Base-by-base conservation (phyloP, 2,113 vertebrate species). In the Eulemur macaco region DNA sequence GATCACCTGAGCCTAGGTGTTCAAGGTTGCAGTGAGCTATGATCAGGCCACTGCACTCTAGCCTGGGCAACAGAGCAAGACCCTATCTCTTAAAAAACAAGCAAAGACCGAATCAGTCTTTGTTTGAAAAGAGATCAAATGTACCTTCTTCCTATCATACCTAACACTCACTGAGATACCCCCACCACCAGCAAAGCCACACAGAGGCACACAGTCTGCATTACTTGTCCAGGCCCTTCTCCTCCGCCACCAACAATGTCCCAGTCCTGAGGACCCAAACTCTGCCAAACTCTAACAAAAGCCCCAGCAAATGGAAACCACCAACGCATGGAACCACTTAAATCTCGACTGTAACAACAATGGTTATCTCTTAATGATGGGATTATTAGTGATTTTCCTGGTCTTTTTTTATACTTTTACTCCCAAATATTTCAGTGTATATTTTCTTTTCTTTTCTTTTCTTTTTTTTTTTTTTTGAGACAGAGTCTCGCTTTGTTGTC, bases 361-460 rank as follows among this genome's bases (percentile, higher is more conserved):
- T 1, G 3, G 0, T 39, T 91, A 17, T 63, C 85, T 94, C 39
- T 39, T 88, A 37, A 86, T 47, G 2, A 39, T 86, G 89, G 8
- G 58, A 73, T 60, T 90, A 92, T 25, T 95, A 69, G 64, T 76
- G 63, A 85, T 50, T 77, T 90, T 81, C n/a, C 77, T 71, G 37
- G 10, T 14, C 9, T 31, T 86, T 29, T 77, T 77, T 78, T 47
- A 37, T 84, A 45, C 76, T 68, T 56, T 56, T 56, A 56, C 54
- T 56, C 6, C 54, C 21, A 56, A 56, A 56, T 56, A 56, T 56
- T 21, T 56, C 20, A 56, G 54, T 56, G 54, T 56, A 20, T 56
- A 56, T 21, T 56, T 56, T 56, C 54, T 56, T 39, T 39, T 39
- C 39, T 39, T 39, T 39, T 39, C 39, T 39, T 39, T 39, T 39